These are phyloP conservation scores for Origma solitaria DNA, from an alignment of 2,113 vertebrate genomes.

Conservation along the genomic window DNA sequence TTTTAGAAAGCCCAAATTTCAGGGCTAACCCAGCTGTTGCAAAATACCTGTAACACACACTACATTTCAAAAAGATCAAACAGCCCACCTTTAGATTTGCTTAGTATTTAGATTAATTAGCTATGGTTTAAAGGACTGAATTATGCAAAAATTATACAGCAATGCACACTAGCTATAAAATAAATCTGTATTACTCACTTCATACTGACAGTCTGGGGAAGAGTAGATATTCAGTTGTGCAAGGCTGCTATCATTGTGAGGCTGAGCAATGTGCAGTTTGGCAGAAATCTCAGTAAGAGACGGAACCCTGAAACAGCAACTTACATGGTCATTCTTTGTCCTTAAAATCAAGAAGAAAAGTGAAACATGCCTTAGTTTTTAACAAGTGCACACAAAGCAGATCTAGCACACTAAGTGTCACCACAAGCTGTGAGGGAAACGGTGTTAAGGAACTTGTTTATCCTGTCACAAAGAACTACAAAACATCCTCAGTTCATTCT, in stretches of 20 bases:
- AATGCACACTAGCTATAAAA: background rate
- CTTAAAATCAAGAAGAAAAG: background rate
- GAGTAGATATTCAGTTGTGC: conserved; percentile 86
- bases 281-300: conserved; percentile 85
- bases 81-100: background rate
- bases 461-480: rapidly evolving
- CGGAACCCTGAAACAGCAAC: conserved; percentile 73
- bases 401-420: background rate
- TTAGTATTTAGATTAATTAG: background rate
- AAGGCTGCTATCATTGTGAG: conserved; percentile 74
- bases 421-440: background rate
- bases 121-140: background rate
- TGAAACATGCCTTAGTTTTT: background rate
- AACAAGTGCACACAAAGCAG: background rate
- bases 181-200: conserved; percentile 72
- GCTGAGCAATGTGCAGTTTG: conserved; percentile 86
- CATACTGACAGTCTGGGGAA: conserved; percentile 90
- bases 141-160: background rate
- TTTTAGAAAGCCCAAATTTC: background rate
- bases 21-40: background rate
- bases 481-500: background rate
- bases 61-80: background rate
- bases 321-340: background rate
- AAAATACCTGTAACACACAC: background rate
- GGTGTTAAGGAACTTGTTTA: background rate